Base-by-base conservation (phyloP, 2,797 vertebrate genomes). In the Rhadinocentrus ornatus region DNA sequence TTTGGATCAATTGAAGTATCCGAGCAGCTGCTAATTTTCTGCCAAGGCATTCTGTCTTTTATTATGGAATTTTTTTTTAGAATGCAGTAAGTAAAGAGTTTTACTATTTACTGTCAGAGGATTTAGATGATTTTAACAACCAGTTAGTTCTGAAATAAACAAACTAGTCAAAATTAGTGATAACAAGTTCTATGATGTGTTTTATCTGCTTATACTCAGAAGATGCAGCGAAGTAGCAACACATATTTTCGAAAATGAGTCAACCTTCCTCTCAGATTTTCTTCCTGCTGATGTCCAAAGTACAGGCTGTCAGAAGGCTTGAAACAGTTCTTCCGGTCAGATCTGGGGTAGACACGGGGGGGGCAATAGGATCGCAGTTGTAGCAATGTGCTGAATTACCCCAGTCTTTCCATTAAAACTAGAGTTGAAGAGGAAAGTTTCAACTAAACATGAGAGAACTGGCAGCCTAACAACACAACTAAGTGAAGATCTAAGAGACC, bases 401-500 rank as follows among this genome's bases (percentile, higher is more conserved):
- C 9, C 24, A 46, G 58, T 54, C 46, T 46, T 18, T 61, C 34
- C 46, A 44, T 52, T 26, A n/a, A 37, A 60, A 46, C 15, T 48
- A n/a, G 48, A 24, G 39, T 6, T 44, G 16, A 29, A 29, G 77
- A 78, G 53, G 4, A 44, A 75, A 60, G 78, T 87, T 93, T 93
- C 82, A 88, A 89, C 90, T 92, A 92, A 93, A 90, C 87, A 78
- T 78, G 85, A 90, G 88, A 89, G 91, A 93, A 90, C 91, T 90
- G 90, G 93, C 92, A 94, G 91, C 94, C 92, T 95, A 95, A 94
- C 94, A 95, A 95, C 94, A 82, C 88, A 93, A 90, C 89, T 92
- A 90, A 91, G 91, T 81, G 88, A 91, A 92, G 83, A 91, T n/a
- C n/a, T n/a, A n/a, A n/a, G 80, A 88, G 85, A 89, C 91, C 87